A percentile compares a stretch with the other conserved stretches of the same genome.
These are phyloP conservation scores for Zeus faber DNA, from an alignment of 2,113 vertebrate species.

Conservation along the genomic window DNA sequence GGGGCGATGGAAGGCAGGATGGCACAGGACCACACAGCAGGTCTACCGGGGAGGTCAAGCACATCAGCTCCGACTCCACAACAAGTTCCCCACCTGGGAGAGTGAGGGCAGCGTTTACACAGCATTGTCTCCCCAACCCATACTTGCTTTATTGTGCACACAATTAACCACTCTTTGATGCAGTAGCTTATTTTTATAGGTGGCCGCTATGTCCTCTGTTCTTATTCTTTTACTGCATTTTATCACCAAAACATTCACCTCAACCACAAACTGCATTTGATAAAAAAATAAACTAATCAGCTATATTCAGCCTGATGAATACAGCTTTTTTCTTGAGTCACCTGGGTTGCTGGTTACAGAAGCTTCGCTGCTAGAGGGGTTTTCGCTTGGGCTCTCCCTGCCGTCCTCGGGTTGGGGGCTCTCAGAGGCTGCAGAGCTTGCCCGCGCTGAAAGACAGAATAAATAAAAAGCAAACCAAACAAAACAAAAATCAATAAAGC, in stretches of 20 bases:
- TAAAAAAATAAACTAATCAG: too few species aligned
- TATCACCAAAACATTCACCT: too few species aligned
- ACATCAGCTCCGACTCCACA: conserved; percentile 83
- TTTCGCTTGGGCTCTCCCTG: conserved; percentile 45
- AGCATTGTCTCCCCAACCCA: too few species aligned
- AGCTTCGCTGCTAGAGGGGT: conserved; percentile 35
- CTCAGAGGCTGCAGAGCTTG: conserved; percentile 51
- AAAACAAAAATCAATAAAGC: not conserved
- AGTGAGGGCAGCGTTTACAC: too few species aligned
- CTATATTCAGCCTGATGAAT: too few species aligned
- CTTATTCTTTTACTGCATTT: too few species aligned
- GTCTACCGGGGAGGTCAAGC: conserved; percentile 83
- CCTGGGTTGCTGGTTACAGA: conserved; percentile 55
- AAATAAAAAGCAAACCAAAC: conserved; percentile 21
- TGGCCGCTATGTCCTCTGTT: too few species aligned
- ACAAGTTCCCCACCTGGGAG: conserved; percentile 71
- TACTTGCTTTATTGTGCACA: too few species aligned
- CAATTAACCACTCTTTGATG: too few species aligned
- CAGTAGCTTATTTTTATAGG: too few species aligned
- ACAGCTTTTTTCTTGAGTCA: too few species aligned
- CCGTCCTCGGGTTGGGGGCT: conserved; percentile 52
- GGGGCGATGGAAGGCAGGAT: conserved; percentile 91
- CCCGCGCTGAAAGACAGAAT: conserved; percentile 46
- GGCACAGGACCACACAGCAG: conserved; percentile 93
- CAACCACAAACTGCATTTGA: too few species aligned